Conservation (phyloP, 2,888 invertebrate genomes). For the Acanthoscelides obtectus region DNA sequence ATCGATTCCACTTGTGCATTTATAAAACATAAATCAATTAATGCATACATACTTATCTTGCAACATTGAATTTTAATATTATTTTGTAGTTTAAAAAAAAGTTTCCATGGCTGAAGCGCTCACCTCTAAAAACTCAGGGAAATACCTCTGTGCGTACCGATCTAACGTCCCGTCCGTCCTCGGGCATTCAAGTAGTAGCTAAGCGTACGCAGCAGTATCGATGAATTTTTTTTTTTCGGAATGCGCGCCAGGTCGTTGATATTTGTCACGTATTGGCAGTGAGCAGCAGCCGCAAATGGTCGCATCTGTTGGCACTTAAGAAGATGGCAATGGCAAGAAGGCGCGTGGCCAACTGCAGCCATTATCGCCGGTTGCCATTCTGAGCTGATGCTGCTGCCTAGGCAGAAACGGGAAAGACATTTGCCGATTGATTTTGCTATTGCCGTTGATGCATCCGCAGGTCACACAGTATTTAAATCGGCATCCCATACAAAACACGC, state of each 20-base stretch:
- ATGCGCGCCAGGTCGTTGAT: constrained; percentile 19
- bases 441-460: background rate
- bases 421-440: background rate
- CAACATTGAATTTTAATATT: too few relatives aligned
- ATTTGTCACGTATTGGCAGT: constrained; percentile 20
- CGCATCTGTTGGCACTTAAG: constrained; percentile 23
- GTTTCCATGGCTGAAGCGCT: background rate
- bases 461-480: background rate
- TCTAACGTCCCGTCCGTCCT: background rate
- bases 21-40: too few relatives aligned
- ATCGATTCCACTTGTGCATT: too few relatives aligned
- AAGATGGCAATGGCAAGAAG: background rate
- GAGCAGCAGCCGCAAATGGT: constrained; percentile 10
- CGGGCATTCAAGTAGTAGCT: background rate
- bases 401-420: background rate
- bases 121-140: background rate
- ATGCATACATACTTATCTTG: too few relatives aligned
- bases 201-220: background rate
- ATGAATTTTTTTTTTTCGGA: background rate
- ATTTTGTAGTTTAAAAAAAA: too few relatives aligned
- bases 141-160: background rate
- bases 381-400: background rate
- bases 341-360: background rate
- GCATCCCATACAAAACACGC: background rate
- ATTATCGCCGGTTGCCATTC: background rate